Evolutionary conservation across 2,113 vertebrate genomes (phyloP), one percentile per base, ranked within the genome.

Genomic region (Vombatus ursinus): DNA sequence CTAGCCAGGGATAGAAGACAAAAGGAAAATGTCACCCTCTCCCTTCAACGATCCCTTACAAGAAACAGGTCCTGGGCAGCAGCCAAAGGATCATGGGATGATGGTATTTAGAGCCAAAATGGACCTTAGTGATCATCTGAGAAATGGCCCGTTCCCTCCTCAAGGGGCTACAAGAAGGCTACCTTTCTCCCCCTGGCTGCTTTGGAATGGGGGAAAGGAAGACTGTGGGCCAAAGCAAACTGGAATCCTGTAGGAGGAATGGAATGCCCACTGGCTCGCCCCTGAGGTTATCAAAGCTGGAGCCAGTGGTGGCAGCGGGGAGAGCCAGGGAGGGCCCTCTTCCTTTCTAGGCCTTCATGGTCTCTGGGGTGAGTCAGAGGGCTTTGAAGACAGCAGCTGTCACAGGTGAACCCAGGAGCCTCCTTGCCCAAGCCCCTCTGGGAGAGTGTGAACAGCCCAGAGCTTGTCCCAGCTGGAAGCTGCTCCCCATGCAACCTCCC

Each of bases 301-400:
- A n/a, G 37, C 14, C 16, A 7, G 14, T 37, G 4, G 2, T 19
- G 16, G 68, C 37, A 44, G 37, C 68, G 8, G n/a, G n/a, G 16
- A 84, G n/a, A 8, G 68, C 16, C 3, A 44, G 68, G 68, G 37
- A 84, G n/a, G 61, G 37, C 61, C 61, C 37, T 84, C 5, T 0
- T 50, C 61, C 95, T 96, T 28, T 11, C 57, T 31, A 68, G 61
- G 31, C 31, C 14, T 68, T 37, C 61, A 68, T 68, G 31, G 28
- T 54, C 93, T 92, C 19, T 19, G 53, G 0, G 92, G 95, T 94
- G 97, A 97, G 92, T 96, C 97, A 96, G 95, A 61, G 91, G 92
- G 52, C 92, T 95, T 93, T 77, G 94, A 97, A 98, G 96, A 50
- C 84, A 95, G 95, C 91, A 96, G 95, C 92, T 68, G 53, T n/a